These are phyloP conservation scores for Poeciliopsis gracilis DNA, from an alignment of 2,797 vertebrate genomes.

Conservation along the genomic window DNA sequence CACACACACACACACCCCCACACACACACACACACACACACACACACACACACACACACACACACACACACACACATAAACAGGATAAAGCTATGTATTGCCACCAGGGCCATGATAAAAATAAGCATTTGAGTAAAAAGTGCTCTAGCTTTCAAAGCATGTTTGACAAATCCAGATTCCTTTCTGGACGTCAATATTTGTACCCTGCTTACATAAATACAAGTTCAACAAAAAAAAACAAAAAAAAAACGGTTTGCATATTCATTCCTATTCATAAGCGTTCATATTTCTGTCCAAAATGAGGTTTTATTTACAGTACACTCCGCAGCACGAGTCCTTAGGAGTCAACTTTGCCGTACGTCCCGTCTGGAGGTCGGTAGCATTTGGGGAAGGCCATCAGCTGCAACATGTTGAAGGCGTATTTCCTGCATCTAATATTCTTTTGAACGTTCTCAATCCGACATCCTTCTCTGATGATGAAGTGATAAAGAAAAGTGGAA, in stretches of 20 bases:
- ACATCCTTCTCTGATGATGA: slow-evolving; percentile 95
- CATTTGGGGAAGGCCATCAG: slow-evolving; percentile 98
- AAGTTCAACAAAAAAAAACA: slow-evolving; percentile 11
- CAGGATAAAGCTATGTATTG: neutral
- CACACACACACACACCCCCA: neutral
- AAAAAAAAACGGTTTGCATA: slow-evolving; percentile 1
- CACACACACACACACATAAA: neutral
- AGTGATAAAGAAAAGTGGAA: slow-evolving; percentile 43
- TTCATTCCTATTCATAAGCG: neutral
- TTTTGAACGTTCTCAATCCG: slow-evolving; percentile 99
- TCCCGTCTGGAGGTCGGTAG: slow-evolving; percentile 97
- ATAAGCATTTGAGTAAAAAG: slow-evolving; percentile 33
- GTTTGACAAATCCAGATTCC: neutral
- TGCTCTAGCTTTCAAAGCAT: slow-evolving; percentile 37
- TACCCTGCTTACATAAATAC: neutral
- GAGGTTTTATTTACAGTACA: slow-evolving; percentile 2
- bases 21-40: too few species aligned
- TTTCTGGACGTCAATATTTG: neutral
- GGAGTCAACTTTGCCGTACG: slow-evolving; percentile 96
- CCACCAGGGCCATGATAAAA: neutral
- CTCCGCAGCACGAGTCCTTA: slow-evolving; percentile 66
- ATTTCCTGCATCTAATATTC: slow-evolving; percentile 98
- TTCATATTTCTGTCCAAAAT: neutral
- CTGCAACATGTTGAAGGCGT: slow-evolving; percentile 99
- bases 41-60: fast-evolving